Evolutionary conservation across 2,888 invertebrate genomes (phyloP).

Genomic region (Zaprionus lineosus): DNA sequence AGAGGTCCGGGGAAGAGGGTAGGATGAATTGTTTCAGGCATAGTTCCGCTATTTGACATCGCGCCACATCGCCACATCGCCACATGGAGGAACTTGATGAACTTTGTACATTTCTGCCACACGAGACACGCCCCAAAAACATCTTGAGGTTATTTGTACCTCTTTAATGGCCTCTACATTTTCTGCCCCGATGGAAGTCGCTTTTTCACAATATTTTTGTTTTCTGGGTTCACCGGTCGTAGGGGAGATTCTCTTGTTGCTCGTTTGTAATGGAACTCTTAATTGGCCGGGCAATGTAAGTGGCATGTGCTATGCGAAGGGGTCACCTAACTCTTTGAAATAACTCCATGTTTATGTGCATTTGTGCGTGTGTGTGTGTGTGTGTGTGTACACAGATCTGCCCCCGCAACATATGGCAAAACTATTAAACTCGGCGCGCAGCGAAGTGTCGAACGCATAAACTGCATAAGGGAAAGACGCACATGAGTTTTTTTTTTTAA

Average conservation of each 20-base stretch:
- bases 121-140: slow-evolving; percentile 47
- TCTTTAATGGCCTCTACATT: slow-evolving; percentile 41
- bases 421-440: too few species aligned
- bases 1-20: background rate
- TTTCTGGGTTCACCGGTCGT: slow-evolving; percentile 51
- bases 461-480: too few species aligned
- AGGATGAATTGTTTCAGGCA: slow-evolving; percentile 62
- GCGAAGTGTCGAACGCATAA: too few species aligned
- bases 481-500: too few species aligned
- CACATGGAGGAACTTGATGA: slow-evolving; percentile 38
- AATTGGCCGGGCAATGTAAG: slow-evolving; percentile 39
- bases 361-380: too few species aligned
- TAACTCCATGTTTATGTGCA: too few species aligned
- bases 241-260: slow-evolving; percentile 12
- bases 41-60: slow-evolving; percentile 70
- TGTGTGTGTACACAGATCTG: too few species aligned
- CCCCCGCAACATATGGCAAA: too few species aligned
- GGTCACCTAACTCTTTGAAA: too few species aligned
- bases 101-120: slow-evolving; percentile 38
- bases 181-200: slow-evolving; percentile 64
- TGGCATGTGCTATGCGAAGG: slow-evolving; percentile 18
- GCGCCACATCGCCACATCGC: too few species aligned
- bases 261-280: slow-evolving; percentile 50
- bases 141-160: slow-evolving; percentile 54
- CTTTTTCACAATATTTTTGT: background rate